Percentiles rank a stretch among this genome's conserved stretches.
Conservation (phyloP, 2,797 vertebrate genomes). For the Phalanger gymnotis region DNA sequence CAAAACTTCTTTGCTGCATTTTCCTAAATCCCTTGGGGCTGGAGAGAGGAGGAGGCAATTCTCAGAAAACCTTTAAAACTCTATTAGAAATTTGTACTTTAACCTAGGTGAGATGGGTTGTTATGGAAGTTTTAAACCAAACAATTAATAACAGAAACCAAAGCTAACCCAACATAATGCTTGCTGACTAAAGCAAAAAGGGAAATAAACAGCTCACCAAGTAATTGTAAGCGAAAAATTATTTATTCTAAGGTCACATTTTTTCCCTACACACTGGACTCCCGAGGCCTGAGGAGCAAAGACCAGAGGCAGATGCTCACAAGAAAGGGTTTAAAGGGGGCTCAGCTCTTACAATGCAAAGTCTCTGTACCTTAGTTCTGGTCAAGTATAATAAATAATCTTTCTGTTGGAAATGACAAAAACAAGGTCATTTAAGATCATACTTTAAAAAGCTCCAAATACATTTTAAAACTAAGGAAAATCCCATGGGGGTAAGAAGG, state of each 20-base stretch:
- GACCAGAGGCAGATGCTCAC: not conserved
- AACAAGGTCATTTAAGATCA: not conserved
- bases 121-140: not conserved
- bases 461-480: slow-evolving; percentile 40
- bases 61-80: not conserved
- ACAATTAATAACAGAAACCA: not conserved
- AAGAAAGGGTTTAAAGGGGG: not conserved
- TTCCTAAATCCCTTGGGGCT: not conserved
- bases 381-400: not conserved
- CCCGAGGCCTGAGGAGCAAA: not conserved
- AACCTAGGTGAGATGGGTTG: not conserved
- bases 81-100: slow-evolving; percentile 30
- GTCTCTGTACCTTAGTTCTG: not conserved
- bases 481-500: slow-evolving; percentile 2
- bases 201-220: not conserved
- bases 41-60: not conserved
- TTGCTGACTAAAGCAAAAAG: not conserved
- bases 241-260: slow-evolving; percentile 31
- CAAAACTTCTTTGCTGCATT: not conserved
- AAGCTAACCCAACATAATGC: not conserved
- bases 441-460: slow-evolving; percentile 41
- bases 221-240: slow-evolving; percentile 26
- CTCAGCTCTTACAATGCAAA: not conserved
- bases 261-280: not conserved
- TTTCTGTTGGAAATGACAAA: slow-evolving; percentile 27